phyloP scores from a whole-genome alignment of 2,113 vertebrate species.

The Dendropsophus ebraccatus region DNA sequence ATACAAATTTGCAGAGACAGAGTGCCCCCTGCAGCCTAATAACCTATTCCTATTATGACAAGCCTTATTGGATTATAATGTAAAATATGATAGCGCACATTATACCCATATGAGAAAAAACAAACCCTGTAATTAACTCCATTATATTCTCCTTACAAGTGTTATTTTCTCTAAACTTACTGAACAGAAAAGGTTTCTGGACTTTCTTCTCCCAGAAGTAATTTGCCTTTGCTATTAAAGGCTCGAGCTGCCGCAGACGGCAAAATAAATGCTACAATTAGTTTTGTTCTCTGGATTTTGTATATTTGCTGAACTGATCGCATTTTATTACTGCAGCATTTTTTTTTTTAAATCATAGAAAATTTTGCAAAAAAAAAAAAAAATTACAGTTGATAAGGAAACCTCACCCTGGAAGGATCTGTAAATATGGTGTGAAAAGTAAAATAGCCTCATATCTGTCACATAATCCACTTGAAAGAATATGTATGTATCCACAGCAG shows the following conservation, averaged over 20 bases:
- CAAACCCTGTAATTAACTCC: neutral
- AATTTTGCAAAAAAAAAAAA: neutral
- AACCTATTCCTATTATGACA: neutral
- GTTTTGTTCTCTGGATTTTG: neutral
- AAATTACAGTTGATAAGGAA: neutral
- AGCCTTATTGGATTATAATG: constrained; percentile 1
- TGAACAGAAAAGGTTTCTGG: neutral
- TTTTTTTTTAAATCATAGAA: neutral
- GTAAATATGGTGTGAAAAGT: constrained; percentile 8
- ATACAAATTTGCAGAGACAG: neutral
- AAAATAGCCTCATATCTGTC: constrained; percentile 9
- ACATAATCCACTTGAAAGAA: neutral
- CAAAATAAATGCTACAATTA: neutral
- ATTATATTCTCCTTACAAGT: neutral
- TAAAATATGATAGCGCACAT: neutral
- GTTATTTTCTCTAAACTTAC: neutral
- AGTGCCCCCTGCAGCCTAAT: neutral
- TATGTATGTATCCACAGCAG: neutral
- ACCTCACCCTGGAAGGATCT: neutral
- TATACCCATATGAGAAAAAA: neutral
- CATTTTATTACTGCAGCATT: neutral
- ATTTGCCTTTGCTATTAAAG: constrained; percentile 3
- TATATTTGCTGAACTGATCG: neutral
- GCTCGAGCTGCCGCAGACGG: neutral
- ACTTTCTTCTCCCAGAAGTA: constrained; percentile 15